phyloP scores from a whole-genome alignment of 1,140 invertebrate genomes.

The Bicyclus anynana region DNA sequence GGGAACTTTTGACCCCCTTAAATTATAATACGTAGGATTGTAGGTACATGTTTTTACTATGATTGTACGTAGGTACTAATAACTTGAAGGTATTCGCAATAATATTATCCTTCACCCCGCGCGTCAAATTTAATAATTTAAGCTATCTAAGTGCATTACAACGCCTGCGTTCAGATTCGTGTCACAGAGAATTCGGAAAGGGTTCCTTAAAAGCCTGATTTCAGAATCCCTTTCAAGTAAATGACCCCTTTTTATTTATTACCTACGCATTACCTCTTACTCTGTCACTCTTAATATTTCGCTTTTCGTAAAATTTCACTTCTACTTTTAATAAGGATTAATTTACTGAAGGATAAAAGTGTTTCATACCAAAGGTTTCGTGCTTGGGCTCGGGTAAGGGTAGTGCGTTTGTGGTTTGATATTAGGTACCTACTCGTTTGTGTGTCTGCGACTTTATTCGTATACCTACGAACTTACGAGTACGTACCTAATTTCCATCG shows the following conservation, averaged over 20 bases:
- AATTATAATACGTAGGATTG: no score
- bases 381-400: neutral
- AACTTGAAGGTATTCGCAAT: neutral
- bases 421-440: no score
- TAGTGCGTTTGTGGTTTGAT: neutral
- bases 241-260: neutral
- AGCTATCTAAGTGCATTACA: neutral
- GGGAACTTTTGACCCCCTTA: no score
- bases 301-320: neutral
- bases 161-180: neutral
- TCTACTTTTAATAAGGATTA: neutral
- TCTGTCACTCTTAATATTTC: neutral
- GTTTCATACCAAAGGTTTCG: neutral
- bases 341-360: neutral
- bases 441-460: no score
- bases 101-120: neutral
- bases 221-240: constrained; percentile 6
- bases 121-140: neutral
- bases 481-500: no score
- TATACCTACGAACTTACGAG: no score
- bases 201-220: constrained; percentile 7
- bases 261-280: neutral
- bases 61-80: no score
- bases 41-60: no score
- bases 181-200: constrained; percentile 1